Conservation (phyloP, 2,113 vertebrate species). For the Catharus minimus region DNA sequence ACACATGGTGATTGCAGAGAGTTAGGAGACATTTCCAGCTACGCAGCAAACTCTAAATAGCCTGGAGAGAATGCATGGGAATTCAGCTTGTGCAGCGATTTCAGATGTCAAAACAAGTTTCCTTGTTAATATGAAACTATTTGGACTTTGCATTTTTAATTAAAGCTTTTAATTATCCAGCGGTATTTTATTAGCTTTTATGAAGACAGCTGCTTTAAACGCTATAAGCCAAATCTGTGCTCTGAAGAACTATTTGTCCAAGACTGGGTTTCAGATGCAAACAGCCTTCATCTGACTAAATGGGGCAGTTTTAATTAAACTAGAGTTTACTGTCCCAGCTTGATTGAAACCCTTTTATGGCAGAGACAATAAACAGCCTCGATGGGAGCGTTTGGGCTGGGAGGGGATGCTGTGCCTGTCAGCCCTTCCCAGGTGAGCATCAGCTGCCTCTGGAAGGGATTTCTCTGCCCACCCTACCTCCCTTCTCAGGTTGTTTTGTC, state of each 20-base stretch:
- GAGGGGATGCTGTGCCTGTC: neutral
- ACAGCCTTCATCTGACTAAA: slow-evolving; percentile 41
- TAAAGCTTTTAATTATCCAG: slow-evolving; percentile 71
- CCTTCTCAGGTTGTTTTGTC: neutral
- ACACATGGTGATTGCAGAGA: slow-evolving; percentile 53
- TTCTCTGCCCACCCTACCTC: neutral
- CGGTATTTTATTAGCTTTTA: slow-evolving; percentile 71
- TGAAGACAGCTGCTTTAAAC: slow-evolving; percentile 64
- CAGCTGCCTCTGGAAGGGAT: neutral
- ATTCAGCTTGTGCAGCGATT: slow-evolving; percentile 67
- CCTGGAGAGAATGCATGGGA: slow-evolving; percentile 59
- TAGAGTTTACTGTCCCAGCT: slow-evolving; percentile 37
- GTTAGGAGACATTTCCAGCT: slow-evolving; percentile 38
- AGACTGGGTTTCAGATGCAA: slow-evolving; percentile 25
- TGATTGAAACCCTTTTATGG: slow-evolving; percentile 48
- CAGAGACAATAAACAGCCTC: neutral
- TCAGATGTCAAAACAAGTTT: slow-evolving; percentile 74
- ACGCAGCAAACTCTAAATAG: slow-evolving; percentile 54
- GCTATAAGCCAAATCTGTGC: slow-evolving; percentile 35
- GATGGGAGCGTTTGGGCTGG: neutral
- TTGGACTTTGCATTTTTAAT: slow-evolving; percentile 72
- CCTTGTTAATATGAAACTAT: slow-evolving; percentile 64
- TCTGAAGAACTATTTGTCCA: slow-evolving; percentile 41
- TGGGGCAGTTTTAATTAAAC: slow-evolving; percentile 49
- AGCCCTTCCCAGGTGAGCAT: neutral